These are phyloP conservation scores for Chrysolina americana DNA, from an alignment of 2,888 invertebrate species.

Conservation along the genomic window DNA sequence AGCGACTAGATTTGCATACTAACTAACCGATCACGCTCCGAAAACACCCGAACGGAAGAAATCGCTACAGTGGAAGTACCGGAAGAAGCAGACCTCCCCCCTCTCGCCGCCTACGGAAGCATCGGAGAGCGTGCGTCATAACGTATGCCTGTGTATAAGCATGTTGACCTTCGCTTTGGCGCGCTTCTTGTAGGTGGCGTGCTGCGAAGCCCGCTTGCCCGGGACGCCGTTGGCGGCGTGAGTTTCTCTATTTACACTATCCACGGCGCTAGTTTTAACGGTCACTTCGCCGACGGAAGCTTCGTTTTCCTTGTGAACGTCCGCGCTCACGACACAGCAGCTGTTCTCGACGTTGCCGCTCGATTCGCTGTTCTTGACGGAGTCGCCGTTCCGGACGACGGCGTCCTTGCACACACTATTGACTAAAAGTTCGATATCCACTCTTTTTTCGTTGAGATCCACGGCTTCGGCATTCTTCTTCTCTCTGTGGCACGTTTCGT, in stretches of 20 bases:
- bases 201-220: constrained; percentile 55
- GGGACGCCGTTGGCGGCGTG: constrained; percentile 52
- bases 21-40: background rate
- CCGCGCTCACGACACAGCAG: constrained; percentile 58
- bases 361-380: constrained; percentile 37
- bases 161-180: constrained; percentile 64
- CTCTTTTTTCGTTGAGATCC: constrained; percentile 48
- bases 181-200: constrained; percentile 61
- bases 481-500: constrained; percentile 55
- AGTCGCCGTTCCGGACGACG: constrained; percentile 34
- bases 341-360: constrained; percentile 43
- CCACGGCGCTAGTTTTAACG: constrained; percentile 48
- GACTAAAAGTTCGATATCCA: constrained; percentile 45
- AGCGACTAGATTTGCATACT: background rate
- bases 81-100: constrained; percentile 12
- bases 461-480: constrained; percentile 45
- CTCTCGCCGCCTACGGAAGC: constrained; percentile 46
- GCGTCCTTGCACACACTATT: constrained; percentile 40
- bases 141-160: constrained; percentile 68
- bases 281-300: constrained; percentile 51
- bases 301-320: constrained; percentile 57
- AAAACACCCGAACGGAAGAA: background rate
- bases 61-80: background rate
- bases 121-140: constrained; percentile 63
- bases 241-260: constrained; percentile 53